Evolutionary conservation across 2,888 invertebrate genomes (phyloP), one percentile per base, ranked within the genome.

Genomic region (Chymomyza caudatula): DNA sequence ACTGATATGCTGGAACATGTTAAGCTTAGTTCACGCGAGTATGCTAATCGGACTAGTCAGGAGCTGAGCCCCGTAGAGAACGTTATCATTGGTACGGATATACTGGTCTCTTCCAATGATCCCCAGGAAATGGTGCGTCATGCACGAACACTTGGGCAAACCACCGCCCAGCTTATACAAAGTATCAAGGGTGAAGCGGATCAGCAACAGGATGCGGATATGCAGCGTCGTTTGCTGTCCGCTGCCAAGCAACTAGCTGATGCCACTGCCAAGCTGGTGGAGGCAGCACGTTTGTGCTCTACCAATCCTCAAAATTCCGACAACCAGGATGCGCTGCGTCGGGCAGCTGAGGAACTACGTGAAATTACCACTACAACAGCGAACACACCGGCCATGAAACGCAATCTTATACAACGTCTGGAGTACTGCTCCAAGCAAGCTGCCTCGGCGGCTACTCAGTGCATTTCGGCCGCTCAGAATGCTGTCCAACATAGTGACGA

Each of bases 101-200:
- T 95, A 55, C 92, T 99, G 56, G 94, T 96, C 64, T 94, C 95
- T 3, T 95, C 96, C 13, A 96, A 95, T 0, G 96, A 98, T 90
- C 94, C 97, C 0, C 94, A 94, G 5, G 98, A 98, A 91, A 98
- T 98, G 98, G 96, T 99, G 52, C 93, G 94, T 0, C 98, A 98
- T 88, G 98, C 98, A 0, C 92, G 97, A 58, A 93, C 96, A 29
- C 92, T 98, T 65, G 98, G 98, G 0, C 96, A 97, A 91, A 98
- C 98, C 20, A 98, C 98, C 0, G 97, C 98, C 0, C 95, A 96
- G 73, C 92, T 99, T 65, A 98, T 99, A 68, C 96, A 96, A 85
- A 96, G 96, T 80, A 98, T 99, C 86, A 97, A 98, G 92, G 94
- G 96, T 54, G 98, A 99, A 88, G 99, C 99, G 0, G 98, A 98